Base-by-base conservation (phyloP, 2,797 vertebrate species). In the Melanotaenia pygmaea region DNA sequence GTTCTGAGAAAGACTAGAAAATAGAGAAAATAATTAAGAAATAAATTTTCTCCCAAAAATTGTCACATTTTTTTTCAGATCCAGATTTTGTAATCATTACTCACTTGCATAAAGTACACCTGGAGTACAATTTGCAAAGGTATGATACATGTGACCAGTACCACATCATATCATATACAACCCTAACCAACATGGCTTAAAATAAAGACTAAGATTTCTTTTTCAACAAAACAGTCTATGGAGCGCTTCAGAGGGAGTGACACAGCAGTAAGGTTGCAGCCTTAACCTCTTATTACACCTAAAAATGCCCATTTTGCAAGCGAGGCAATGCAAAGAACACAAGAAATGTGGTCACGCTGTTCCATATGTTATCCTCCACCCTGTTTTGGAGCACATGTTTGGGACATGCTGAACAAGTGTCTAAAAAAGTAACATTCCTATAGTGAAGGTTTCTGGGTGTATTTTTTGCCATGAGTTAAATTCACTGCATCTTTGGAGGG, bases 271-370 rank as follows among this genome's bases (percentile, higher is more conserved):
- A 88, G 86, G 77, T 89, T 86, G 86, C 64, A 56, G n/a, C 70
- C 79, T 79, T 45, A 89, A 85, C 86, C 86, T 79, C 84, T 88
- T 85, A 91, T 89, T 92, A 86, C 73, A 85, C 79, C 70, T 78
- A 81, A 90, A 88, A 88, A 82, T 78, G 82, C 28, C 43, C 26
- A 50, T 82, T 84, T 87, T 84, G 62, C 12, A n/a, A 76, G 28
- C 68, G 65, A 82, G 77, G 65, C 30, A 10, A 64, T 54, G 35
- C 69, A 73, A 59, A 77, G 51, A 73, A 67, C 62, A 77, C 79
- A 79, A 59, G 70, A 78, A 71, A 64, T 80, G 77, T 65, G 83
- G 85, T 76, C 69, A 43, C 38, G 60, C 4, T 35, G 70, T 76
- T 53, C 7, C 3, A 63, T 83, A 80, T 82, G 32, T 89, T 77